phyloP scores from a whole-genome alignment of 2,113 vertebrate species.

The Melanocharis versteri region DNA sequence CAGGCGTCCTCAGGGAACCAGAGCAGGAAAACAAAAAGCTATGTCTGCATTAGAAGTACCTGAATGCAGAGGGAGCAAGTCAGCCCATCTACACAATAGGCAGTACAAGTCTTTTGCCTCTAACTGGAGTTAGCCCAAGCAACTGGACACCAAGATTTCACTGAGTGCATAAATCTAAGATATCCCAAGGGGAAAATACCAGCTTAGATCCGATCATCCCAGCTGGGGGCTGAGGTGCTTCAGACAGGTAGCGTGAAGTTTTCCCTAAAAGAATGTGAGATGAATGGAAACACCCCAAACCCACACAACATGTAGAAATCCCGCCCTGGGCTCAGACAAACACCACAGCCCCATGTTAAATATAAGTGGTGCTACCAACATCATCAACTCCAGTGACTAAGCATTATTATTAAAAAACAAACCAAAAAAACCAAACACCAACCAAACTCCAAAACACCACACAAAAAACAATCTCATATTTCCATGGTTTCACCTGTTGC shows the following conservation, averaged over 20 bases:
- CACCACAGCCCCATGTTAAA: not conserved
- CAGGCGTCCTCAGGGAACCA: not conserved
- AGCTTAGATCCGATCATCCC: not conserved
- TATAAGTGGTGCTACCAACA: accelerated
- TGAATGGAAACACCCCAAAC: not conserved
- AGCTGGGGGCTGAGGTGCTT: not conserved
- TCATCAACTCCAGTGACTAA: not conserved
- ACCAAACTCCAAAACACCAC: not conserved
- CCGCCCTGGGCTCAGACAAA: not conserved
- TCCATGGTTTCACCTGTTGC: not conserved
- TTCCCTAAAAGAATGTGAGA: not conserved
- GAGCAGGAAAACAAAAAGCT: not conserved
- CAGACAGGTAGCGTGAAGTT: not conserved
- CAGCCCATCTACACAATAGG: not conserved
- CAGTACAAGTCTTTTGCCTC: not conserved
- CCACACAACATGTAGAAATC: accelerated
- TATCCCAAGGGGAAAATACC: not conserved
- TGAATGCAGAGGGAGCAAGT: not conserved
- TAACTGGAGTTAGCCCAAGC: not conserved
- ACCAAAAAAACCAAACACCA: too few relatives aligned
- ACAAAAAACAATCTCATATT: not conserved
- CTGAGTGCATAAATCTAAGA: not conserved
- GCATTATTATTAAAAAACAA: not conserved
- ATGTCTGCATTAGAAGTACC: not conserved
- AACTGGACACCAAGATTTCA: not conserved